Evolutionary conservation across 2,113 vertebrate genomes (phyloP).

Genomic region (Balaeniceps rex): DNA sequence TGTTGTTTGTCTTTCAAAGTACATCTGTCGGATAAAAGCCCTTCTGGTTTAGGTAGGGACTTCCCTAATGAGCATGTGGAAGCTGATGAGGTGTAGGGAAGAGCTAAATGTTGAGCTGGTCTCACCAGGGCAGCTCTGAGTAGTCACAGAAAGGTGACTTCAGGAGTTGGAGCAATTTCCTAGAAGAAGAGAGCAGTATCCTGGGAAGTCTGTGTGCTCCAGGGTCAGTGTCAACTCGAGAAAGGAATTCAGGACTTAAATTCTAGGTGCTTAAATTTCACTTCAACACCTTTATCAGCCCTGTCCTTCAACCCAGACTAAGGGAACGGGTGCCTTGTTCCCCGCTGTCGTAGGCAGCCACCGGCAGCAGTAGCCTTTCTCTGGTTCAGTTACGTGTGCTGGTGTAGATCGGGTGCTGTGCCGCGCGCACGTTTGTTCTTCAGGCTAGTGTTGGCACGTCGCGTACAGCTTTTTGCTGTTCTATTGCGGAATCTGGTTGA

Average conservation of each 20-base stretch:
- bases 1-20: not conserved
- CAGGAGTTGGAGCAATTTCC: not conserved
- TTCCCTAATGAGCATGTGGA: not conserved
- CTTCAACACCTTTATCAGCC: not conserved
- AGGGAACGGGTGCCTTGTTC: not conserved
- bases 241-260: not conserved
- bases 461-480: not conserved
- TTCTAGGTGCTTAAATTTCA: not conserved
- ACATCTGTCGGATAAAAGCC: not conserved
- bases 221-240: not conserved
- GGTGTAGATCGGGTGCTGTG: not conserved
- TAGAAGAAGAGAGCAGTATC: not conserved
- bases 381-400: not conserved
- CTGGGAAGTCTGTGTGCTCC: not conserved
- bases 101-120: not conserved
- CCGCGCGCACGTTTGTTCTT: rapidly evolving
- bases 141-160: not conserved
- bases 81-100: not conserved
- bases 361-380: not conserved
- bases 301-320: not conserved
- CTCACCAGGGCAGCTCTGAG: not conserved
- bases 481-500: not conserved
- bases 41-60: not conserved
- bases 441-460: not conserved
- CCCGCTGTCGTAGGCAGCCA: rapidly evolving